A percentile compares a stretch with the other conserved stretches of the same genome.
Conservation (phyloP, 2,797 vertebrate genomes). For the Amphiprion clarkii region DNA sequence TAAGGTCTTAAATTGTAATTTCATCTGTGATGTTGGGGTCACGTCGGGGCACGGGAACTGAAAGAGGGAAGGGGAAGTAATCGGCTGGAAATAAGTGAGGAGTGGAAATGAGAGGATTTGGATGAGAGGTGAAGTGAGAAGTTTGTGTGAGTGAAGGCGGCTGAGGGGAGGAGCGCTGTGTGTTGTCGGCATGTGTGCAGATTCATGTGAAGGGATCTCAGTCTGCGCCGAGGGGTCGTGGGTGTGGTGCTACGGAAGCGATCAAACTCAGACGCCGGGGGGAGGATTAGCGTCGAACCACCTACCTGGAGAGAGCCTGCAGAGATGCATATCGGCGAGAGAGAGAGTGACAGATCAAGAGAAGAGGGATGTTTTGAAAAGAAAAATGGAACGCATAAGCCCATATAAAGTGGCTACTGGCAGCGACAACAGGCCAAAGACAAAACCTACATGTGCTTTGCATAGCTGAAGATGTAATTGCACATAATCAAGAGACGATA, state of each 20-base stretch:
- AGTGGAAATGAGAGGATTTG: constrained; percentile 43
- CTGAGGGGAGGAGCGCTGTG: background rate
- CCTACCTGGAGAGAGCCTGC: constrained; percentile 52
- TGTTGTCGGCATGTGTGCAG: background rate
- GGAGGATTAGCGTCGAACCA: constrained; percentile 66
- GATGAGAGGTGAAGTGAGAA: constrained; percentile 12
- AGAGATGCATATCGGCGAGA: constrained; percentile 61
- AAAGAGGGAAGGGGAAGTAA: constrained; percentile 12
- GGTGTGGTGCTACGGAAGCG: constrained; percentile 40
- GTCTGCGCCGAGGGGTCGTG: constrained; percentile 15
- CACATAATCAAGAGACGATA: background rate
- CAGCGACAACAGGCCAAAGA: background rate
- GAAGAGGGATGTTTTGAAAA: constrained; percentile 9
- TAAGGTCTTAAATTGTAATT: constrained; percentile 38
- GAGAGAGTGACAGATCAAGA: background rate
- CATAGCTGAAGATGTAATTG: constrained; percentile 19
- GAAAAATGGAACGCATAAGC: background rate
- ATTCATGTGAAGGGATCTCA: constrained; percentile 36
- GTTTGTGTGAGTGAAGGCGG: background rate
- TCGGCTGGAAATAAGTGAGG: background rate
- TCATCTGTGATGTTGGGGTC: constrained; percentile 38
- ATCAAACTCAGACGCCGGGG: constrained; percentile 66
- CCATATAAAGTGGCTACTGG: background rate
- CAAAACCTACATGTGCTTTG: constrained; percentile 16
- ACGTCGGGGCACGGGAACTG: constrained; percentile 13